These are phyloP conservation scores for Eulithis testata DNA, from an alignment of 2,888 invertebrate genomes.

Conservation along the genomic window DNA sequence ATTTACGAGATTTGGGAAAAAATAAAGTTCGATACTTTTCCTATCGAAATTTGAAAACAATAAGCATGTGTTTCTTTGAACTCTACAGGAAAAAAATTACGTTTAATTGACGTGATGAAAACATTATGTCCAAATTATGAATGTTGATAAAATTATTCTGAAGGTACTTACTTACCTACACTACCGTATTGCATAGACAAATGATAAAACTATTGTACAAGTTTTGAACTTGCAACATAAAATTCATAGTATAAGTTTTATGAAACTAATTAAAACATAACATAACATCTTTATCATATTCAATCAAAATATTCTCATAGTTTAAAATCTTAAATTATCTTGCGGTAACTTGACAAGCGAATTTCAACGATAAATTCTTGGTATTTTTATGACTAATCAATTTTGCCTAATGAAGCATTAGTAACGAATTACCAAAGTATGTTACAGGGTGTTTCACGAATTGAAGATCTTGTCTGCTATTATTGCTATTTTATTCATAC, in stretches of 20 bases:
- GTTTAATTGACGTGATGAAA: too few relatives aligned
- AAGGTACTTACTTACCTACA: too few relatives aligned
- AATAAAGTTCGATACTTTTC: too few relatives aligned
- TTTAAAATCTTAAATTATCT: conserved; percentile 6
- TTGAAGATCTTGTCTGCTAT: too few relatives aligned
- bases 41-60: too few relatives aligned
- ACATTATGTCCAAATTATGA: too few relatives aligned
- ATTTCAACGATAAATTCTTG: conserved; percentile 31
- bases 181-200: not conserved
- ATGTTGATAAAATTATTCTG: too few relatives aligned
- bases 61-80: too few relatives aligned
- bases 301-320: conserved; percentile 9
- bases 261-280: conserved; percentile 4
- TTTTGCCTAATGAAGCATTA: conserved; percentile 41
- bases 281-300: not conserved
- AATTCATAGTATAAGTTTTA: not conserved
- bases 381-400: conserved; percentile 49
- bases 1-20: too few relatives aligned
- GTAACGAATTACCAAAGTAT: conserved; percentile 59
- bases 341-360: not conserved
- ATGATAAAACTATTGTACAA: not conserved
- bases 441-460: conserved; percentile 34
- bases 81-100: too few relatives aligned
- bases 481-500: too few relatives aligned
- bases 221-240: not conserved